Evolutionary conservation across 2,888 invertebrate species (phyloP).

Genomic region (Torymus auratus): DNA sequence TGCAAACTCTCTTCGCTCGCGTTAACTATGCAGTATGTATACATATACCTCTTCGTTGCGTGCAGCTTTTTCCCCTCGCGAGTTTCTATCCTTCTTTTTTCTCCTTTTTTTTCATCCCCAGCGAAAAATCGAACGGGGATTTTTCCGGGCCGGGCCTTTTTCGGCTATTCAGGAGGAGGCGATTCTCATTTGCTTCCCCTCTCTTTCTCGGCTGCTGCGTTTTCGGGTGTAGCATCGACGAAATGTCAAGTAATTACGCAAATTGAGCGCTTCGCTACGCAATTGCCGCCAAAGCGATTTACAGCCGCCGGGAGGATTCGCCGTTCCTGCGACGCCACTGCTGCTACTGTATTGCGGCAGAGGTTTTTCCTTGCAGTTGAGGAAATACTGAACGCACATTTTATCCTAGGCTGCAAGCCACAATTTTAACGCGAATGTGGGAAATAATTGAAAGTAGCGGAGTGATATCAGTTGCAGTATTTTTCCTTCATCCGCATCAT

Average conservation of each 20-base stretch:
- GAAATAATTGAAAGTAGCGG: too few relatives aligned
- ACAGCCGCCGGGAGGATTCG: not conserved
- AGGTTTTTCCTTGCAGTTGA: too few relatives aligned
- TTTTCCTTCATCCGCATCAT: too few relatives aligned
- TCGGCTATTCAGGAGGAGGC: too few relatives aligned
- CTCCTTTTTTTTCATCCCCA: not conserved
- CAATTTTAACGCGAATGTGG: too few relatives aligned
- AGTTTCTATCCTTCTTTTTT: not conserved
- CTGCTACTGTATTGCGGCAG: too few relatives aligned
- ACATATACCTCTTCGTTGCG: too few relatives aligned
- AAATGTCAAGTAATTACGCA: slow-evolving; percentile 24
- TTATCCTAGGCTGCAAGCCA: too few relatives aligned
- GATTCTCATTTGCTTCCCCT: not conserved
- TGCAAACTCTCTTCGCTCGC: slow-evolving; percentile 11
- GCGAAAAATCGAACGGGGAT: not conserved
- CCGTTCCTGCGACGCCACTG: too few relatives aligned
- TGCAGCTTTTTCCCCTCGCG: not conserved
- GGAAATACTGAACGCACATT: too few relatives aligned
- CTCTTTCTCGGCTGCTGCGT: not conserved
- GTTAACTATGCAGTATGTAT: not conserved
- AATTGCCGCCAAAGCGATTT: not conserved
- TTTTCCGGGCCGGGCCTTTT: not conserved
- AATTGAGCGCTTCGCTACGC: slow-evolving; percentile 3
- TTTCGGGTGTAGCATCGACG: not conserved
- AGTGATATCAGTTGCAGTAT: too few relatives aligned